Evolutionary conservation across 2,797 vertebrate species (phyloP).

Genomic region (Chromis chromis): DNA sequence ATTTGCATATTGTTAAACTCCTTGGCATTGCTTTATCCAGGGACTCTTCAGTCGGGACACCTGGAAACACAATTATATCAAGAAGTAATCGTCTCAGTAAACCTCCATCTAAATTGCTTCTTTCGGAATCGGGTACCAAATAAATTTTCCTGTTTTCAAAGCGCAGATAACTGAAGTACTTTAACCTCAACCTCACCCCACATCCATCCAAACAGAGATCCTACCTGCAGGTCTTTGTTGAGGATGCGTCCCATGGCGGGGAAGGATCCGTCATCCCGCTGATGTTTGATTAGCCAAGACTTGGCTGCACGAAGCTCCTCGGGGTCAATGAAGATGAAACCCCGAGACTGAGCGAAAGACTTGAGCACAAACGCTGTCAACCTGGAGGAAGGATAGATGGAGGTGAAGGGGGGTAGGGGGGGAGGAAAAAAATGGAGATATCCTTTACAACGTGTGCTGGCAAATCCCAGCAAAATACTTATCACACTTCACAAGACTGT

Average conservation of each 20-base stretch:
- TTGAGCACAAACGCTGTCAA: conserved; percentile 95
- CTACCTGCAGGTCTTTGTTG: conserved; percentile 96
- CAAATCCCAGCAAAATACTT: conserved; percentile 55
- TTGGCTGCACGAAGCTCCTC: conserved; percentile 90
- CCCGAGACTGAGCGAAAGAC: conserved; percentile 94
- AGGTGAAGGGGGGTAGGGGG: not conserved
- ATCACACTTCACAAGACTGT: conserved; percentile 31
- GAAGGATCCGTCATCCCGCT: conserved; percentile 91
- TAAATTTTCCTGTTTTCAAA: conserved; percentile 1
- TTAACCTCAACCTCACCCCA: not conserved
- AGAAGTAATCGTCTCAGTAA: too few relatives aligned
- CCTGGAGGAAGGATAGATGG: conserved; percentile 77
- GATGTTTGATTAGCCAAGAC: conserved; percentile 92
- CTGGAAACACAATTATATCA: too few relatives aligned
- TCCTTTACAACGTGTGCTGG: conserved; percentile 47
- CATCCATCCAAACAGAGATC: conserved; percentile 10
- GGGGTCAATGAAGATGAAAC: conserved; percentile 94
- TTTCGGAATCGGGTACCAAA: too few relatives aligned
- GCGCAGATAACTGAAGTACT: conserved; percentile 3
- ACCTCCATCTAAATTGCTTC: too few relatives aligned
- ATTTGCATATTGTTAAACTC: conserved; percentile 12
- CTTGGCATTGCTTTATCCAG: not conserved
- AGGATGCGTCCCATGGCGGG: conserved; percentile 93
- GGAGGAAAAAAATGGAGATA: conserved; percentile 10
- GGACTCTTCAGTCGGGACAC: not conserved